Evolutionary conservation across 2,797 vertebrate genomes (phyloP).

Genomic region (Esox masquinongy): DNA sequence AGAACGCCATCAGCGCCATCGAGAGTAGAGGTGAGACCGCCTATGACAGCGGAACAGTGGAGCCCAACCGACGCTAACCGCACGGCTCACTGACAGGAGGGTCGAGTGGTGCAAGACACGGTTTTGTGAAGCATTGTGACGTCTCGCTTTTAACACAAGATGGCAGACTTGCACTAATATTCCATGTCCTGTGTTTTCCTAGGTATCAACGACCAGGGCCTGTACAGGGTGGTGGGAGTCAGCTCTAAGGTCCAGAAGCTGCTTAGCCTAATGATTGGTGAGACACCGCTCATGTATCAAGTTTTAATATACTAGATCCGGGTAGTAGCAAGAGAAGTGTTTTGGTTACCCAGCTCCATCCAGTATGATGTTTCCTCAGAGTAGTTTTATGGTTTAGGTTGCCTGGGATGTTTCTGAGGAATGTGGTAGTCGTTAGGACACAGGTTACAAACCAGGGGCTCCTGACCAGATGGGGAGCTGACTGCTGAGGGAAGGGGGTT

Average conservation of each 20-base stretch:
- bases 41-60: not conserved
- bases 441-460: no score
- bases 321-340: no score
- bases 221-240: slow-evolving; percentile 97
- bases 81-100: not conserved
- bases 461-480: no score
- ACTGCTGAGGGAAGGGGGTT: no score
- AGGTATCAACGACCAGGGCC: slow-evolving; percentile 98
- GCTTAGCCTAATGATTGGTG: slow-evolving; percentile 94
- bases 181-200: not conserved
- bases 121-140: slow-evolving; percentile 23
- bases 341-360: no score
- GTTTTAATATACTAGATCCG: not conserved
- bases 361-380: no score
- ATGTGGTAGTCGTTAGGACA: no score
- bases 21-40: slow-evolving; percentile 84
- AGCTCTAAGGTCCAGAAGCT: slow-evolving; percentile 99
- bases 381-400: no score
- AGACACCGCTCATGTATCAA: slow-evolving; percentile 52
- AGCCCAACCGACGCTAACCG: not conserved
- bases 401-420: no score
- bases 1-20: slow-evolving; percentile 90
- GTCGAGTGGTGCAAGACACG: not conserved
- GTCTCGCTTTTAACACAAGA: slow-evolving; percentile 57
- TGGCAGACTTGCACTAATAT: slow-evolving; percentile 61